A percentile compares a stretch with the other conserved stretches of the same genome.
Evolutionary conservation across 2,797 vertebrate species (phyloP).

Genomic region (Lagocephalus sceleratus): DNA sequence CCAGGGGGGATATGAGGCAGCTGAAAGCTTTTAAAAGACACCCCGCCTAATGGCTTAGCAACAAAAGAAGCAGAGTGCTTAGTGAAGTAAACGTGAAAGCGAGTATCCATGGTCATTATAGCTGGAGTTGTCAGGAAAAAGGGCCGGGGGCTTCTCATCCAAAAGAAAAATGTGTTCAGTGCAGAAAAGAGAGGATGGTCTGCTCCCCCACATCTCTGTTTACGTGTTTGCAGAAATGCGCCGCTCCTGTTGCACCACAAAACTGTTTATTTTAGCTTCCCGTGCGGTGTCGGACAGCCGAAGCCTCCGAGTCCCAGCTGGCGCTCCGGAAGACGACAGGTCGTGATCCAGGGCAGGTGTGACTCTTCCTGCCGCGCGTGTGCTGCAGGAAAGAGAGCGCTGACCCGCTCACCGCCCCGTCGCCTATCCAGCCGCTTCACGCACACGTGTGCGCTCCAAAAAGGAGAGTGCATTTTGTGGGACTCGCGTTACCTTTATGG

Average conservation of each 20-base stretch:
- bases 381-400: constrained; percentile 4
- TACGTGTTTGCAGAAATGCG: constrained; percentile 21
- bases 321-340: constrained; percentile 26
- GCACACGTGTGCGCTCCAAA: constrained; percentile 29
- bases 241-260: constrained; percentile 25
- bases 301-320: constrained; percentile 60
- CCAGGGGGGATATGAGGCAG: constrained; percentile 11
- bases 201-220: constrained; percentile 32
- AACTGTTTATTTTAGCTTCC: constrained; percentile 55
- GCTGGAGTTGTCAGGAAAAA: constrained; percentile 30
- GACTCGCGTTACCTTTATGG: constrained; percentile 68
- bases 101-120: constrained; percentile 52
- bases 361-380: constrained; percentile 19
- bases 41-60: constrained; percentile 46
- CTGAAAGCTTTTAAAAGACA: constrained; percentile 34
- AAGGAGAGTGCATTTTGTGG: constrained; percentile 49
- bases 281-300: constrained; percentile 45
- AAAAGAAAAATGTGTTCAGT: constrained; percentile 47
- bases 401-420: constrained; percentile 24
- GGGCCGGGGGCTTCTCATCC: constrained; percentile 31
- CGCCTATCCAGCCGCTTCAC: constrained; percentile 36
- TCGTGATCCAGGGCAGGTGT: constrained; percentile 26
- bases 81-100: constrained; percentile 50
- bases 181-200: constrained; percentile 13
- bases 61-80: constrained; percentile 51